Conservation (phyloP, 1,140 invertebrate species). For the Drosophila asahinai region DNA sequence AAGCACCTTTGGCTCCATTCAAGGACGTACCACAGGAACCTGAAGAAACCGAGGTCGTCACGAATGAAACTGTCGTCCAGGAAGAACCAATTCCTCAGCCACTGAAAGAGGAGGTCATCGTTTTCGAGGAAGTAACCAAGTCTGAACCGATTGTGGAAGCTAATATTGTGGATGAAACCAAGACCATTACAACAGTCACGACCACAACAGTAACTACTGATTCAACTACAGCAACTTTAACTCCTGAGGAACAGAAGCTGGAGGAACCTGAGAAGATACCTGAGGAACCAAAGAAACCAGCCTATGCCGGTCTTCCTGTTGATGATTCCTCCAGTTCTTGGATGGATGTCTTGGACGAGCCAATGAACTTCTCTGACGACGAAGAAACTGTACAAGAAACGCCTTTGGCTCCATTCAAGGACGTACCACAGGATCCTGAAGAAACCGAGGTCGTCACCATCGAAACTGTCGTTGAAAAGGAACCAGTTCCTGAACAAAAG, state of each 20-base stretch:
- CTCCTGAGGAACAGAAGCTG: conserved; percentile 1
- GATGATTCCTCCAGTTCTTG: no score
- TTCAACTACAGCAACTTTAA: neutral
- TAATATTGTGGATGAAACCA: neutral
- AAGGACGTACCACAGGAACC: neutral
- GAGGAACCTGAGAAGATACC: no score
- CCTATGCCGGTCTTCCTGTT: no score
- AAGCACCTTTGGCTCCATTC: neutral
- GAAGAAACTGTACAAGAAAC: neutral
- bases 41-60: neutral
- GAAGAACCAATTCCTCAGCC: neutral
- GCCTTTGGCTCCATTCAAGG: neutral
- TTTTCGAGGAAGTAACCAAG: conserved; percentile 4
- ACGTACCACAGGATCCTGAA: neutral
- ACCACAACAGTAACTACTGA: conserved; percentile 22
- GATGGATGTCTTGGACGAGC: no score
- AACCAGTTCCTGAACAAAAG: neutral
- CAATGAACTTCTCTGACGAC: no score
- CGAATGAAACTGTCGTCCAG: neutral
- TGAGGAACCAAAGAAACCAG: no score
- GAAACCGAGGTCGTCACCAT: neutral
- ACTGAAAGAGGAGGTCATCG: neutral
- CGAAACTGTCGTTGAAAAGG: neutral
- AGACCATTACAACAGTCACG: conserved; percentile 7
- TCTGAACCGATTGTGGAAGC: neutral